Evolutionary conservation across 2,888 invertebrate genomes (phyloP).

Genomic region (Ormyrus rosae): DNA sequence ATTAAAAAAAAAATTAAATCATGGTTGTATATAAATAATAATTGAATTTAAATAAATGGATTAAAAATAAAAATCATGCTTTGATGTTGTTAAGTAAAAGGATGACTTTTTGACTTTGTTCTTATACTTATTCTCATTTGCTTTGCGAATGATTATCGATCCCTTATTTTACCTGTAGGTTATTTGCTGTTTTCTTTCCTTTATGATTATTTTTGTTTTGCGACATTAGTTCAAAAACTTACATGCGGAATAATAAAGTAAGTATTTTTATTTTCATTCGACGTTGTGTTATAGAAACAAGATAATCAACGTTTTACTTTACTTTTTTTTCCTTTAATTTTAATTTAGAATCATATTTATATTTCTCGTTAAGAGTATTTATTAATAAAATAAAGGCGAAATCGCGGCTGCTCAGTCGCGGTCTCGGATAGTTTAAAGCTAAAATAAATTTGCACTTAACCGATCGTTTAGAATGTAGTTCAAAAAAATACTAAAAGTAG

Average conservation of each 20-base stretch:
- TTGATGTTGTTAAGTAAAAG: slow-evolving; percentile 72
- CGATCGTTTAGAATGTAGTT: slow-evolving; percentile 41
- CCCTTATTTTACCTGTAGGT: slow-evolving; percentile 58
- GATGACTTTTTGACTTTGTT: slow-evolving; percentile 58
- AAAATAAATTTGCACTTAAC: slow-evolving; percentile 41
- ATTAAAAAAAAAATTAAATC: slow-evolving; percentile 59
- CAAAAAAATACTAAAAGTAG: slow-evolving; percentile 21
- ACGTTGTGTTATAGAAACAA: background rate
- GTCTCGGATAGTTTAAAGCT: slow-evolving; percentile 43
- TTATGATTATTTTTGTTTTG: slow-evolving; percentile 19
- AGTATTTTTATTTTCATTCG: background rate
- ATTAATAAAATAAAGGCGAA: slow-evolving; percentile 3
- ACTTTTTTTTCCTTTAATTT: slow-evolving; percentile 2
- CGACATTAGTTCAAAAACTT: slow-evolving; percentile 13
- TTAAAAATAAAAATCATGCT: slow-evolving; percentile 66
- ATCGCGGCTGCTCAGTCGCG: slow-evolving; percentile 15
- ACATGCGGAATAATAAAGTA: background rate
- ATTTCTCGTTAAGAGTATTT: background rate
- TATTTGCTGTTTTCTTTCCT: slow-evolving; percentile 17
- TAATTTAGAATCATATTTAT: slow-evolving; percentile 8
- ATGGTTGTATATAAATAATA: slow-evolving; percentile 74
- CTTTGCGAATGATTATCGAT: slow-evolving; percentile 58
- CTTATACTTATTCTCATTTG: slow-evolving; percentile 46
- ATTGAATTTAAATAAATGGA: slow-evolving; percentile 70
- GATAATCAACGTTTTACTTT: slow-evolving; percentile 18